Conservation (phyloP, 1,140 invertebrate species). For the Pantala flavescens region DNA sequence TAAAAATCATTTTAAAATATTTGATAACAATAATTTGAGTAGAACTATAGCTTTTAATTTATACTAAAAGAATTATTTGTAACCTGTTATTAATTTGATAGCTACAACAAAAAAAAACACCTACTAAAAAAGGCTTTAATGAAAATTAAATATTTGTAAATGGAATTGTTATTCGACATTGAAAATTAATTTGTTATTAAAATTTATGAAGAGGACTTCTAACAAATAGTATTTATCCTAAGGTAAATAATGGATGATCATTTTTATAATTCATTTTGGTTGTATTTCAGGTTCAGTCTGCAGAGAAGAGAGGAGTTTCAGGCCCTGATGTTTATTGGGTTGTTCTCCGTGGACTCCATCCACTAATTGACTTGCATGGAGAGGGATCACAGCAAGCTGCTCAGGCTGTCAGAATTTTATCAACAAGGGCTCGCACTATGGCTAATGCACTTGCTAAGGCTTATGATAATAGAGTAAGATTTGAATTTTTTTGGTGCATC, state of each 20-base stretch:
- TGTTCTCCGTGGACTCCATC: conserved; percentile 46
- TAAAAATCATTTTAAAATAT: conserved; percentile 15
- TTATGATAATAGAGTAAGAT: conserved; percentile 50
- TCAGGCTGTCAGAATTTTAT: conserved; percentile 55
- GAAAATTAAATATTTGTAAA: too few relatives aligned
- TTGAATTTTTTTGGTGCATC: conserved; percentile 18
- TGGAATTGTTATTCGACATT: too few relatives aligned
- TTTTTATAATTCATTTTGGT: not conserved
- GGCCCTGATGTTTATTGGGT: conserved; percentile 57
- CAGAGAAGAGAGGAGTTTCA: conserved; percentile 32
- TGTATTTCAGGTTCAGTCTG: conserved; percentile 14
- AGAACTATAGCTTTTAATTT: too few relatives aligned
- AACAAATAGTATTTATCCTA: too few relatives aligned
- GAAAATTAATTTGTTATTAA: not conserved
- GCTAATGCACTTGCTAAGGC: conserved; percentile 48
- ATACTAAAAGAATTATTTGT: too few relatives aligned
- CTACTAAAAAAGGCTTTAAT: too few relatives aligned
- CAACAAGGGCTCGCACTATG: conserved; percentile 43
- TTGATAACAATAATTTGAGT: conserved; percentile 13
- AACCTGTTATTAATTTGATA: too few relatives aligned
- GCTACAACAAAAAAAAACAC: too few relatives aligned
- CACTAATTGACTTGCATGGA: conserved; percentile 53
- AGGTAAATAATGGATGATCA: too few relatives aligned
- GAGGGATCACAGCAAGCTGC: conserved; percentile 50
- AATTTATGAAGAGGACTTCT: too few relatives aligned